These are phyloP conservation scores for Eclectus roratus DNA, from an alignment of 2,113 vertebrate species.

Conservation along the genomic window DNA sequence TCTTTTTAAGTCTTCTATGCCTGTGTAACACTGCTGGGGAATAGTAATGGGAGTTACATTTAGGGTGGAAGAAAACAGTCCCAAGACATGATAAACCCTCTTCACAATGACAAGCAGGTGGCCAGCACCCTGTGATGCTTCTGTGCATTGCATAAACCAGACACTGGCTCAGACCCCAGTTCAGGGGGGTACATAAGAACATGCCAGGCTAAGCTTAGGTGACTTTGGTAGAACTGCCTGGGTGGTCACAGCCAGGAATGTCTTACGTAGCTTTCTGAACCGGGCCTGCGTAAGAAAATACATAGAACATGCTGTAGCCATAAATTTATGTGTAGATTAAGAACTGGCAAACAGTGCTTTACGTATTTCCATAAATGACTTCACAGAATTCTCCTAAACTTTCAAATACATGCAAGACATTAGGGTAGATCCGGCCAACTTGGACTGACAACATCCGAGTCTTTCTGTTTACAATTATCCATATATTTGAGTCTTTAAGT, in stretches of 20 bases:
- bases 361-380: not conserved
- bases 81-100: not conserved
- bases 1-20: not conserved
- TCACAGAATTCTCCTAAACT: conserved; percentile 1
- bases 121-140: conserved; percentile 14
- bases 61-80: not conserved
- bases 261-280: not conserved
- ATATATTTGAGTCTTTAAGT: not conserved
- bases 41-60: not conserved
- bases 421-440: not conserved
- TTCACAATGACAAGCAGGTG: conserved; percentile 8
- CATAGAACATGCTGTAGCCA: not conserved
- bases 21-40: conserved; percentile 20
- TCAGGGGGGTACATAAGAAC: not conserved
- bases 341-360: not conserved
- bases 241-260: not conserved
- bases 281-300: not conserved
- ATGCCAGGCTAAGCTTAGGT: not conserved
- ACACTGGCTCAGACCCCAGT: not conserved
- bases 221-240: not conserved
- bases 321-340: conserved; percentile 49
- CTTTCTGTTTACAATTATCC: conserved; percentile 51
- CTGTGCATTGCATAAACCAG: not conserved
- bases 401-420: not conserved
- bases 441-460: conserved; percentile 15